Percentiles rank a stretch among this genome's conserved stretches.
Evolutionary conservation across 2,113 vertebrate species (phyloP).

Genomic region (Thalassarche chlororhynchos): DNA sequence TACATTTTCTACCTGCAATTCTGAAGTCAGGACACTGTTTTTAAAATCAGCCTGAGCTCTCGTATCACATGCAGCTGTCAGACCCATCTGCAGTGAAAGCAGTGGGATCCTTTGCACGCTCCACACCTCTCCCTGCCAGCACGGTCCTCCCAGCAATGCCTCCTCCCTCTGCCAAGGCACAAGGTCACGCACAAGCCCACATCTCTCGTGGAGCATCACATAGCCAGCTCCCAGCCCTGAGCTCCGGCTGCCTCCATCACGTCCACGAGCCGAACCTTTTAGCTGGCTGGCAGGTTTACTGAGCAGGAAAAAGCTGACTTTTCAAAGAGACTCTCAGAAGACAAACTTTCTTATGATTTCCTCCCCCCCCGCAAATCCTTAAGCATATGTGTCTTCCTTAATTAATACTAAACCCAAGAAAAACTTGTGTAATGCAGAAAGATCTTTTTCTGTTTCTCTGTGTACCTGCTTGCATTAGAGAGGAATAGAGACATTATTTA

Average conservation of each 20-base stretch:
- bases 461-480: background rate
- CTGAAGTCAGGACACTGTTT: background rate
- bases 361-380: fast-evolving
- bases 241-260: background rate
- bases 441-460: background rate
- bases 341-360: background rate
- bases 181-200: background rate
- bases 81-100: fast-evolving
- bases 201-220: background rate
- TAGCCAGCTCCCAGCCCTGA: background rate
- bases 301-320: background rate
- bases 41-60: background rate
- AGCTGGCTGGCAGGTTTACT: background rate
- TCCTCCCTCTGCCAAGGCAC: background rate
- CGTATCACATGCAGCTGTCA: background rate
- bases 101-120: fast-evolving
- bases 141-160: background rate
- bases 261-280: fast-evolving
- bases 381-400: background rate
- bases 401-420: background rate
- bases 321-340: background rate
- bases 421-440: background rate
- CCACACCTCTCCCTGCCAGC: background rate
- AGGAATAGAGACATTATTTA: background rate
- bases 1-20: background rate